phyloP scores from a whole-genome alignment of 1,140 invertebrate species.

The Halyomorpha halys region DNA sequence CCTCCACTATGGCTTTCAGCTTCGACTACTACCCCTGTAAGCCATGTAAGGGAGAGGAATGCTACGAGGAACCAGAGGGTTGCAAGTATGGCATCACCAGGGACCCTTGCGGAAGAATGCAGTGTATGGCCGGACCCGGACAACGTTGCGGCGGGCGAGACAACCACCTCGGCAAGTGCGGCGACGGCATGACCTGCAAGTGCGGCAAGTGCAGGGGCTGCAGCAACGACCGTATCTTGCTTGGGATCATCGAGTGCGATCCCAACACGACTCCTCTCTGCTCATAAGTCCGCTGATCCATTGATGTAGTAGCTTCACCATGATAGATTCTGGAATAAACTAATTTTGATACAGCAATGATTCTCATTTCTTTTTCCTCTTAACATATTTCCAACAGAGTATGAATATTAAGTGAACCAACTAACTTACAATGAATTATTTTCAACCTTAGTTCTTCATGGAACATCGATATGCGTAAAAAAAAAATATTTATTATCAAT shows the following conservation, averaged over 20 bases:
- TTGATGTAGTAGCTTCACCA: too few relatives aligned
- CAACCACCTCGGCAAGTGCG: not conserved
- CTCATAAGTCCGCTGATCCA: too few relatives aligned
- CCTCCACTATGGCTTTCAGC: not conserved
- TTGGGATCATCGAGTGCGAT: not conserved
- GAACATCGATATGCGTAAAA: too few relatives aligned
- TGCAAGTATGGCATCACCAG: not conserved
- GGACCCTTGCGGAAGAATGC: not conserved
- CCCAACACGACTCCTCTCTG: slow-evolving; percentile 1
- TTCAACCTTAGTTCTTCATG: too few relatives aligned
- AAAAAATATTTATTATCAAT: too few relatives aligned
- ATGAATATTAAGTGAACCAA: too few relatives aligned
- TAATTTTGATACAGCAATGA: too few relatives aligned
- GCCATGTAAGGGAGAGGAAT: not conserved
- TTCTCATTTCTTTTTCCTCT: too few relatives aligned
- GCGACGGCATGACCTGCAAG: slow-evolving; percentile 26
- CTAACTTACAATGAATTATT: too few relatives aligned
- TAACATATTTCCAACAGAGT: too few relatives aligned
- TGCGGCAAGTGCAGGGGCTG: slow-evolving; percentile 34
- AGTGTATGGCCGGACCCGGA: not conserved
- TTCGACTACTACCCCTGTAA: not conserved
- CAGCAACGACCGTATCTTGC: not conserved
- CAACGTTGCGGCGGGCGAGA: not conserved
- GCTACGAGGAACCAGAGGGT: not conserved
- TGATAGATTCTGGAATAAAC: too few relatives aligned